Conservation (phyloP, 2,797 vertebrate genomes). For the Rhynchonycteris naso region DNA sequence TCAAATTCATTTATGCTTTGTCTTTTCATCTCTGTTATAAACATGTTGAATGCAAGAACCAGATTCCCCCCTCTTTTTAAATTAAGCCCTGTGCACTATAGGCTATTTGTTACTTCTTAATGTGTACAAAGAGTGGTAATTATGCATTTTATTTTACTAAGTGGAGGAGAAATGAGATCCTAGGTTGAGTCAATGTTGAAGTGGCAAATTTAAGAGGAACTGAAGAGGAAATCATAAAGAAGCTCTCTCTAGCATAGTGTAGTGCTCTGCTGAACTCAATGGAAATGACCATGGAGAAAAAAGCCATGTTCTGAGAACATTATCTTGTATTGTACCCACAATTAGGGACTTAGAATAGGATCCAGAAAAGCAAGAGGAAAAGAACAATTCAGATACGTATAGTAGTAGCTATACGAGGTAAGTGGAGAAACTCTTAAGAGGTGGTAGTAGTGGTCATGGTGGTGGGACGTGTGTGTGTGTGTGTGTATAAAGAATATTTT, state of each 20-base stretch:
- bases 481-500: not conserved
- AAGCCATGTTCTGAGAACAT: not conserved
- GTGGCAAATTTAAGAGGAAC: not conserved
- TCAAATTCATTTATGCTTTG: not conserved
- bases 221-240: not conserved
- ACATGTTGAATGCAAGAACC: not conserved
- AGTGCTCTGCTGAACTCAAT: not conserved
- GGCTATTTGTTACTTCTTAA: not conserved
- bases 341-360: not conserved
- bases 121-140: not conserved
- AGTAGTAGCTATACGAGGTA: not conserved
- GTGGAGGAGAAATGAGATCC: not conserved
- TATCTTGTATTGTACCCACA: not conserved
- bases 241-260: not conserved
- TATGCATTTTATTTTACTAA: not conserved
- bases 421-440: not conserved
- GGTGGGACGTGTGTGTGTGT: not conserved
- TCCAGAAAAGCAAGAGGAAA: not conserved
- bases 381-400: not conserved
- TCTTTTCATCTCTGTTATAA: not conserved
- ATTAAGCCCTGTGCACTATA: not conserved
- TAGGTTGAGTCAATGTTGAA: not conserved
- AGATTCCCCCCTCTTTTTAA: not conserved
- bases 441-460: not conserved
- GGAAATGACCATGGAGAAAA: not conserved